phyloP scores from a whole-genome alignment of 2,888 invertebrate genomes.

The Balanococcus diminutus region DNA sequence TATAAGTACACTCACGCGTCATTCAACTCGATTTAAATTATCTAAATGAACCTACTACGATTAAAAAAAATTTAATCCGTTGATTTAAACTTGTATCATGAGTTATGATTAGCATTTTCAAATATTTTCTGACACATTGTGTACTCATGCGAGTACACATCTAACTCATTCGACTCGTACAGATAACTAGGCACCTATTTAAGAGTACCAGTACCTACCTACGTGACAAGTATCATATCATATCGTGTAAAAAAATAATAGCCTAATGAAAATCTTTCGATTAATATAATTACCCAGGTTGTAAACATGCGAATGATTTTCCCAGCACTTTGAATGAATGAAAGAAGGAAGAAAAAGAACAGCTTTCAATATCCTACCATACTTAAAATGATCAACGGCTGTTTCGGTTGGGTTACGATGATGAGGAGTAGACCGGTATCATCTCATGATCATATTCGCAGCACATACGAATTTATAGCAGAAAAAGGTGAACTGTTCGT shows the following conservation, averaged over 20 bases:
- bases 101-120: neutral
- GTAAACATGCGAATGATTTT: constrained; percentile 37
- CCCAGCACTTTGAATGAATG: neutral
- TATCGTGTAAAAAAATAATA: neutral
- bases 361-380: neutral
- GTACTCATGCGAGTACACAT: neutral
- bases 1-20: neutral
- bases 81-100: neutral
- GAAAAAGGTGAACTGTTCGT: neutral
- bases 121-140: constrained; percentile 6
- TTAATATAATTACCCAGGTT: constrained; percentile 16
- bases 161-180: too few species aligned
- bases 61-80: neutral
- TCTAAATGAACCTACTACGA: neutral
- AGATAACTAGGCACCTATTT: neutral
- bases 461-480: too few species aligned
- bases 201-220: neutral
- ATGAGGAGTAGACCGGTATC: neutral
- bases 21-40: constrained; percentile 7
- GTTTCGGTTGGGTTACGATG: neutral
- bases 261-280: neutral
- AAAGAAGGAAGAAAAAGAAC: neutral
- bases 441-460: too few species aligned
- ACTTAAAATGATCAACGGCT: neutral
- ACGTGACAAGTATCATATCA: neutral